phyloP scores from a whole-genome alignment of 2,888 invertebrate species.

The Serripes groenlandicus region DNA sequence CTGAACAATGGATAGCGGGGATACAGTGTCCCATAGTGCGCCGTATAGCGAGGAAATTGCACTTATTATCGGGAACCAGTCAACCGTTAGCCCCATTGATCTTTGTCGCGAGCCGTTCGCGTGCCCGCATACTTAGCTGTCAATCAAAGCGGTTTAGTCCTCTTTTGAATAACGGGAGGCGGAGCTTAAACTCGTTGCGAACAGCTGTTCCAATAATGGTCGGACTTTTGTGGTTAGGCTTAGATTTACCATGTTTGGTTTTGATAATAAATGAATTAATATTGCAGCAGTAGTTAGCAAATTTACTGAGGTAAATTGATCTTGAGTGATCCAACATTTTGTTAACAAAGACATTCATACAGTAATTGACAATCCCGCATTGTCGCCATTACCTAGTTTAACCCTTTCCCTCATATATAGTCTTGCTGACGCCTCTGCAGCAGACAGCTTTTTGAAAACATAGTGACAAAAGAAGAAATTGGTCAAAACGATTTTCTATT shows the following conservation, averaged over 20 bases:
- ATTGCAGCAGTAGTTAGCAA: slow-evolving; percentile 5
- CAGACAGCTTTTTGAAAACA: no score
- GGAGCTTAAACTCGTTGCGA: slow-evolving; percentile 45
- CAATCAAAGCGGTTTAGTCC: slow-evolving; percentile 48
- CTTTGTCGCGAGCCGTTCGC: slow-evolving; percentile 62
- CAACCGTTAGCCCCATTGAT: slow-evolving; percentile 36
- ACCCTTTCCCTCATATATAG: no score
- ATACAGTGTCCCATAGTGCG: slow-evolving; percentile 55
- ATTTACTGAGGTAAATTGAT: neutral
- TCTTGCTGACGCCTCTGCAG: no score
- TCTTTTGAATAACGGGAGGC: slow-evolving; percentile 54
- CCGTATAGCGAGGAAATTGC: slow-evolving; percentile 28
- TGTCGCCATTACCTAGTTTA: no score
- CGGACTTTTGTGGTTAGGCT: neutral
- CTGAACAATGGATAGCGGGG: slow-evolving; percentile 39
- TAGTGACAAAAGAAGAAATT: no score
- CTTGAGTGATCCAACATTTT: neutral
- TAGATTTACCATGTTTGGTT: slow-evolving; percentile 12
- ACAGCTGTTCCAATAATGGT: slow-evolving; percentile 32
- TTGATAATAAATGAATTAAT: slow-evolving; percentile 14
- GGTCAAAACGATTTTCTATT: no score
- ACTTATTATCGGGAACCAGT: slow-evolving; percentile 43
- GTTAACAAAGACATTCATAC: no score
- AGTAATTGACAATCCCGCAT: no score
- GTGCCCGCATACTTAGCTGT: slow-evolving; percentile 65